Conservation (phyloP, 2,797 vertebrate species). For the Onychomys arenicola region DNA sequence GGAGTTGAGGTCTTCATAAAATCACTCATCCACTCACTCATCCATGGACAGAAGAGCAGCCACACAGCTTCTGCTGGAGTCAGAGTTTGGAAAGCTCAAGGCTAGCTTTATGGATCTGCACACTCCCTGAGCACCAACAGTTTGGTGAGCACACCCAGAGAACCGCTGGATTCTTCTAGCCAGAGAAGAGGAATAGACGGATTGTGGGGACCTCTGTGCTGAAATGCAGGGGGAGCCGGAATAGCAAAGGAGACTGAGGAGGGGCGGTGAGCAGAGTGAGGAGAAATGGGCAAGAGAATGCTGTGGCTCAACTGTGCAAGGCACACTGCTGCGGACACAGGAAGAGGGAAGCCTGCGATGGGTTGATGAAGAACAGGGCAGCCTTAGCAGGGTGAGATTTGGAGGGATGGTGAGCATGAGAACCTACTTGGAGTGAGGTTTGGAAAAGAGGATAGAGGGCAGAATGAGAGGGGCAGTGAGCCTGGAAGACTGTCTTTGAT, state of each 20-base stretch:
- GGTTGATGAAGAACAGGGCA: no score
- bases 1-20: background rate
- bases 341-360: rapidly evolving
- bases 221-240: background rate
- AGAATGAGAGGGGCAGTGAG: background rate
- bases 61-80: background rate
- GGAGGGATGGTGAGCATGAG: rapidly evolving
- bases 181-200: background rate
- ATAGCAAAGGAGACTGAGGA: background rate
- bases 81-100: background rate
- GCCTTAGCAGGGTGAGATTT: background rate
- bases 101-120: background rate
- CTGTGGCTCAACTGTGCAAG: background rate
- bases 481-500: background rate
- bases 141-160: background rate
- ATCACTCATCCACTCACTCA: background rate
- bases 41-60: rapidly evolving
- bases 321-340: background rate
- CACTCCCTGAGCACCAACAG: background rate
- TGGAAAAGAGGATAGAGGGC: background rate
- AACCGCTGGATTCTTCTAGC: rapidly evolving
- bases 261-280: background rate
- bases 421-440: background rate
- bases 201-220: background rate
- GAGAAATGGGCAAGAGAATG: no score